These are phyloP conservation scores for Agrilus cyanescens DNA, from an alignment of 2,888 invertebrate species.

Conservation along the genomic window DNA sequence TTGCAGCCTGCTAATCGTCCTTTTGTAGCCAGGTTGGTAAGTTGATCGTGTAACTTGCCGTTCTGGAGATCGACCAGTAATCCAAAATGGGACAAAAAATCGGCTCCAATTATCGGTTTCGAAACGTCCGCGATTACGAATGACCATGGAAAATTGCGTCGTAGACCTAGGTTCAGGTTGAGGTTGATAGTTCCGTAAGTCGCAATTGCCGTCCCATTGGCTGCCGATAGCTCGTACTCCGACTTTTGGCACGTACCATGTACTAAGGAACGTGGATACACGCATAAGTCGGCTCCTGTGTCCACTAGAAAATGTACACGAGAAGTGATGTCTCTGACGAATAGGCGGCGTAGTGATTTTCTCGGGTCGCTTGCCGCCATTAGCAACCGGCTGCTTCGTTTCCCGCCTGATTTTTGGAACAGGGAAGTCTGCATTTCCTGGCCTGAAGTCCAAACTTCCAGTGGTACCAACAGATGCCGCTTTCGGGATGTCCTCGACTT, in stretches of 20 bases:
- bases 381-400: slow-evolving; percentile 3
- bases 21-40: neutral
- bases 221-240: slow-evolving; percentile 21
- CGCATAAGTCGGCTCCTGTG: slow-evolving; percentile 15
- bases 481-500: too few relatives aligned
- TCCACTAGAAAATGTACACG: slow-evolving; percentile 16
- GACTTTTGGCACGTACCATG: slow-evolving; percentile 13
- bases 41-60: slow-evolving; percentile 14
- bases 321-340: slow-evolving; percentile 16
- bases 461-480: slow-evolving; percentile 12
- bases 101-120: slow-evolving; percentile 25
- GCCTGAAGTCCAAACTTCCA: slow-evolving; percentile 8
- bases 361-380: slow-evolving; percentile 14
- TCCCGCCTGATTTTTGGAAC: slow-evolving; percentile 5
- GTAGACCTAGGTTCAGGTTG: slow-evolving; percentile 21
- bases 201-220: slow-evolving; percentile 22
- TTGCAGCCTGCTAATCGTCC: neutral
- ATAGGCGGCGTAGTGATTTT: too few relatives aligned
- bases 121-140: slow-evolving; percentile 26
- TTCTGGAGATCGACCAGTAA: slow-evolving; percentile 22
- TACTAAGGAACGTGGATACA: slow-evolving; percentile 14
- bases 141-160: slow-evolving; percentile 21
- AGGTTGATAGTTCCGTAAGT: slow-evolving; percentile 22
- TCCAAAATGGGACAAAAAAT: slow-evolving; percentile 23
- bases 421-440: slow-evolving; percentile 9